These are phyloP conservation scores for Whitmania pigra DNA, from an alignment of 1,140 invertebrate genomes.

Conservation along the genomic window DNA sequence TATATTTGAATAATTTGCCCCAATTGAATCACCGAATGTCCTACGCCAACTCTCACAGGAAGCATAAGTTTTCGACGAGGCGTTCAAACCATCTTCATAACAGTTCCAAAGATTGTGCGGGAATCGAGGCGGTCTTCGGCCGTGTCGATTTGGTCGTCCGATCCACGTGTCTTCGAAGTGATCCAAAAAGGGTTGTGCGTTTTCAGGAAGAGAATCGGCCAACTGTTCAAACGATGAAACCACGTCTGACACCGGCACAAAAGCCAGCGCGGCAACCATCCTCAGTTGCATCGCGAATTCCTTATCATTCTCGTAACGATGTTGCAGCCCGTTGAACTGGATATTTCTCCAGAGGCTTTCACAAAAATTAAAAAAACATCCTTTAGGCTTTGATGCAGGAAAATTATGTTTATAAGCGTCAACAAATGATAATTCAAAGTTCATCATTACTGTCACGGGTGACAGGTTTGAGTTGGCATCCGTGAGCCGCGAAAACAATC, in stretches of 20 bases:
- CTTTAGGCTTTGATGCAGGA: not conserved
- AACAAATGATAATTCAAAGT: not conserved
- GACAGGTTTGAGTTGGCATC: not conserved
- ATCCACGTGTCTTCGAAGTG: conserved; percentile 1
- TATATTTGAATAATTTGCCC: not conserved
- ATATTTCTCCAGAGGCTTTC: not conserved
- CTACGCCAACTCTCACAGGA: not conserved
- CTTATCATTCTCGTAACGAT: not conserved
- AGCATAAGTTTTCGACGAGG: not conserved
- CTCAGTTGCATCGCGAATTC: not conserved
- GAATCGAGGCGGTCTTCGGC: no score
- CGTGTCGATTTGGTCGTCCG: not conserved
- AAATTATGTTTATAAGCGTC: not conserved
- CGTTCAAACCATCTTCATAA: not conserved
- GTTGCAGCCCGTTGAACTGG: not conserved
- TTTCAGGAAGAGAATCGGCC: not conserved
- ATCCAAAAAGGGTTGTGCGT: not conserved
- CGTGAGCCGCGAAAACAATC: not conserved
- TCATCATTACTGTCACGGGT: not conserved
- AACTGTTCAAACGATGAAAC: not conserved
- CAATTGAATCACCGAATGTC: not conserved
- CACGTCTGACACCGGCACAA: not conserved
- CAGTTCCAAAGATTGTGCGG: not conserved
- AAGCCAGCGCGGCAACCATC: not conserved
- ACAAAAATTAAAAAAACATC: conserved; percentile 2